Percentiles rank a stretch among this genome's conserved stretches.
Evolutionary conservation across 2,888 invertebrate genomes (phyloP).

Genomic region (Hyalella azteca): DNA sequence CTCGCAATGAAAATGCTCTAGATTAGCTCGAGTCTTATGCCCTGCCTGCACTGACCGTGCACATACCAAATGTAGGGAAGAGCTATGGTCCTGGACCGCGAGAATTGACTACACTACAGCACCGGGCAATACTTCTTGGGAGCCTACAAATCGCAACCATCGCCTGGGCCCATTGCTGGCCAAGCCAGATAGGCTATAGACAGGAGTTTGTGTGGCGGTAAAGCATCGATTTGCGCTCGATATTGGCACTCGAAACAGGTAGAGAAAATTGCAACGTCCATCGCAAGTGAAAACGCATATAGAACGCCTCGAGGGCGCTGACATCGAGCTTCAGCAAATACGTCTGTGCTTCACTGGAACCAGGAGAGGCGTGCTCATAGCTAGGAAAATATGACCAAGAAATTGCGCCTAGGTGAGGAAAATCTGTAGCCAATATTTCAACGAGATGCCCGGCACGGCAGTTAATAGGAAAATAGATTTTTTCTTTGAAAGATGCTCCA

Average conservation of each 20-base stretch:
- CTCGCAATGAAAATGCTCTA: background rate
- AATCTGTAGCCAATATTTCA: background rate
- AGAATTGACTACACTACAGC: background rate
- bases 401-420: background rate
- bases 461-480: no score
- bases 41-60: background rate
- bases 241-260: conserved; percentile 36
- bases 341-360: background rate
- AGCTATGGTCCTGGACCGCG: background rate
- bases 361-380: background rate
- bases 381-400: background rate
- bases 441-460: background rate
- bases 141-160: conserved; percentile 19
- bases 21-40: no score
- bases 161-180: conserved; percentile 1
- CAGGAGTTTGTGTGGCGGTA: conserved; percentile 31
- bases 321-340: background rate
- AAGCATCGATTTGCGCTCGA: conserved; percentile 33
- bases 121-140: conserved; percentile 1
- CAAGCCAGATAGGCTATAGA: conserved; percentile 24
- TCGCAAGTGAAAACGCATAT: conserved; percentile 14
- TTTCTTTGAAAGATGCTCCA: background rate
- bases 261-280: conserved; percentile 31
- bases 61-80: background rate
- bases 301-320: background rate